Base-by-base conservation (phyloP, 53 echinoderm and acorn worm species). In the Henricia sp. region DNA sequence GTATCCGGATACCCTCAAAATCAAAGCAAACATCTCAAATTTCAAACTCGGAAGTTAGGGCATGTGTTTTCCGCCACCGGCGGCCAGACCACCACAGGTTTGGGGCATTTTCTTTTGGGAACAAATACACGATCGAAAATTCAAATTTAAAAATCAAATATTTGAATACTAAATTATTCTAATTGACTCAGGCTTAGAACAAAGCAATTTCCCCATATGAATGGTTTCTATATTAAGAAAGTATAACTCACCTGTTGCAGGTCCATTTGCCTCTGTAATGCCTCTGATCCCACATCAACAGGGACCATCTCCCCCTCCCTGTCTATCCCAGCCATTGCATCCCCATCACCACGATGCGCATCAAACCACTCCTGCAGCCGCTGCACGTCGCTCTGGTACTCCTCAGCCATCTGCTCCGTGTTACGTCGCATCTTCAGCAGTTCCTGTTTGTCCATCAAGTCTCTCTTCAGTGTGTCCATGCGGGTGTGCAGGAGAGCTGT, bases 351-450 rank as follows among this genome's bases (percentile, higher is more conserved):
- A 52, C 84, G 84, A 26, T 95, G 86, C 46, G 87, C 84, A 23
- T 89, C 93, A 62, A 95, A 42, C 95, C 95, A 95, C 10, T 93
- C 93, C 91, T 93, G 95, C 38, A 95, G 90, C 43, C 72, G 88
- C 72, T 93, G 90, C 53, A 95, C 93, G 56, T 95, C 91, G 59
- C 91, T 93, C 72, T 93, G 92, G 88, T 94, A 96, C 52, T 92
- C 94, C 74, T 88, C 85, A 1, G 94, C 90, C 66, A 96, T 44
- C 64, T 89, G 72, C 55, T 92, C 94, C 6, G 91, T 92, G 51
- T 92, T 91, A 42, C 83, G 74, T 52, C 74, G 77, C 66, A 85
- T 80, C 62, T 87, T 87, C 25, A 92, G 84, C 43, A 84, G 86
- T 14, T 92, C 94, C 68, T 89, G 83, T 38, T 90, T 88, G 29